These are phyloP conservation scores for Xestoiulus laeticollis DNA, from an alignment of 2,888 invertebrate genomes.

Conservation along the genomic window DNA sequence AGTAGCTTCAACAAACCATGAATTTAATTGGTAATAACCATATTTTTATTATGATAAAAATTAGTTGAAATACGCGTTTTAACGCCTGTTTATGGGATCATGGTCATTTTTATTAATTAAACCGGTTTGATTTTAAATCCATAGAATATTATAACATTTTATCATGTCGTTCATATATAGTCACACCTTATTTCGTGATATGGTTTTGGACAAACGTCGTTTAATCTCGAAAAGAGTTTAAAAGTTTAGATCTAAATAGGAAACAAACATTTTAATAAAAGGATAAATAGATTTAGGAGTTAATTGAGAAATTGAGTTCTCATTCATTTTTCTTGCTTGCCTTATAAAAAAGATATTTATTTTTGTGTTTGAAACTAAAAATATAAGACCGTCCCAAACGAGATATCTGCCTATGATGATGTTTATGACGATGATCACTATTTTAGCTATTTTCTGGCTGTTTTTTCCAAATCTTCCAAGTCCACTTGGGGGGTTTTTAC, in stretches of 20 bases:
- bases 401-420: conserved; percentile 39
- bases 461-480: not conserved
- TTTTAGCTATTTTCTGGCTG: not conserved
- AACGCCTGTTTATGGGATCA: not conserved
- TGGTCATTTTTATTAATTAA: not conserved
- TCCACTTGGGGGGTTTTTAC: too few species aligned
- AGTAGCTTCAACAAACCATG: not conserved
- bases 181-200: not conserved
- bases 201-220: not conserved
- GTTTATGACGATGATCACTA: not conserved
- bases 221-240: not conserved
- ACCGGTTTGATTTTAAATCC: not conserved
- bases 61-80: conserved; percentile 8
- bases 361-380: not conserved
- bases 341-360: conserved; percentile 8
- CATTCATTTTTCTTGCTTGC: conserved; percentile 40
- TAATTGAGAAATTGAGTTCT: conserved; percentile 35
- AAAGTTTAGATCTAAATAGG: not conserved
- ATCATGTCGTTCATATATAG: too few species aligned
- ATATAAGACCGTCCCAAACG: conserved; percentile 17
- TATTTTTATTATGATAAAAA: conserved; percentile 11
- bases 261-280: not conserved
- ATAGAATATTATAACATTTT: not conserved
- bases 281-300: not conserved
- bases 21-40: conserved; percentile 35